These are phyloP conservation scores for Bursaphelenchus mucronatus DNA, from an alignment of 1,140 invertebrate genomes.

Conservation along the genomic window DNA sequence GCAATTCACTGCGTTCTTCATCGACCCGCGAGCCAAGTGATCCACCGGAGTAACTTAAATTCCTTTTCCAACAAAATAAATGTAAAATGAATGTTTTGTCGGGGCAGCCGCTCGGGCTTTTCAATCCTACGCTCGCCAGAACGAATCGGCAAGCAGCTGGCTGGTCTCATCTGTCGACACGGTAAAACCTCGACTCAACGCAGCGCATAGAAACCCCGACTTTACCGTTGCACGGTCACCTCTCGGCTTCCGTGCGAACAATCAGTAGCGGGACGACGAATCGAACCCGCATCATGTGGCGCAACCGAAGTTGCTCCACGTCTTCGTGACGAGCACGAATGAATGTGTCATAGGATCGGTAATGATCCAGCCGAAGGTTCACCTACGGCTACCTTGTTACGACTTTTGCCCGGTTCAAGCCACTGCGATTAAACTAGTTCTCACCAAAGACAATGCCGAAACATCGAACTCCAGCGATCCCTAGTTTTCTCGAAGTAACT, in stretches of 20 bases:
- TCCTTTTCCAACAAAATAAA: slow-evolving; percentile 15
- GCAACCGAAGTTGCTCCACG: no score
- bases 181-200: no score
- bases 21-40: slow-evolving; percentile 74
- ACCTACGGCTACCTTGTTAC: slow-evolving; percentile 82
- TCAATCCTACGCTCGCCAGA: no score
- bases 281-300: no score
- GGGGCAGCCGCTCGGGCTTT: slow-evolving; percentile 8
- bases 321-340: neutral
- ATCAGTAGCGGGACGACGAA: no score
- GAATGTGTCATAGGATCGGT: slow-evolving; percentile 25
- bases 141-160: neutral
- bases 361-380: slow-evolving; percentile 81
- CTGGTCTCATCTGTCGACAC: neutral
- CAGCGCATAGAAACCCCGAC: no score
- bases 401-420: slow-evolving; percentile 79
- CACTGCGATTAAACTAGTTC: slow-evolving; percentile 71
- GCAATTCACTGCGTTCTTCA: slow-evolving; percentile 76
- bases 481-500: slow-evolving; percentile 68
- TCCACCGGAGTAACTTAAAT: slow-evolving; percentile 65
- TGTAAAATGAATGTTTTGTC: slow-evolving; percentile 26
- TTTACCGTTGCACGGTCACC: no score
- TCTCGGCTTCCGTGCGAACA: no score
- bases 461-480: no score
- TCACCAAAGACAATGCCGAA: slow-evolving; percentile 63